Base-by-base conservation (phyloP, 1,140 invertebrate genomes). In the Samia ricini region DNA sequence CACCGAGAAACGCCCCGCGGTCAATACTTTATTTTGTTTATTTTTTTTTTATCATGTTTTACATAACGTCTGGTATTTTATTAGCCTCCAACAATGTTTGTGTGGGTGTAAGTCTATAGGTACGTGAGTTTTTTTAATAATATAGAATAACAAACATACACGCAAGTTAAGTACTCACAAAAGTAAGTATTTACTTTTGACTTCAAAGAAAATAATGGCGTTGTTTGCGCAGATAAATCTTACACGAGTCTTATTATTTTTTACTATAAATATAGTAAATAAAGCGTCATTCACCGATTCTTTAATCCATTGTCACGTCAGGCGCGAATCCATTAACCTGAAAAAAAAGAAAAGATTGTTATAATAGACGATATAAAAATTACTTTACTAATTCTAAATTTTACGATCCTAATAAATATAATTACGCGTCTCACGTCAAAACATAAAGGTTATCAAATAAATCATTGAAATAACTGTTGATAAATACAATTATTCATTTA, bases 401-500 rank as follows among this genome's bases (percentile, higher is more conserved):
- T 76, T 74, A 78, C 71, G 64, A 70, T 42, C 62, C 8, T 58
- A 69, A 66, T 64, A 68, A 75, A 69, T 60, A 70, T 69, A 77
- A 74, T 67, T 71, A 63, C 64, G 60, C 55, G 61, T 64, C 63
- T 66, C 62, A 62, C 56, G 63, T 77, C 68, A 68, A 65, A 73
- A 68, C 60, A 74, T 64, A 62, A 76, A 72, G 73, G 51, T 52
- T 83, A 77, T 64, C 79, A 83, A 79, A 85, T 83, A 88, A 85
- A 85, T 88, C 76, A 77, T 51, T 22, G 59, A 68, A 79, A 83
- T 80, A 85, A 83, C 60, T 79, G 81, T 85, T 87, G 76, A 85
- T 86, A 29, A 10, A 5, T 29, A 77, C 76, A 68, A 79, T 84
- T 83, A 86, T 85, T 87, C 86, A 88, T 88, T 83, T 81, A 85